These are phyloP conservation scores for Progne subis DNA, from an alignment of 2,113 vertebrate species.

Conservation along the genomic window DNA sequence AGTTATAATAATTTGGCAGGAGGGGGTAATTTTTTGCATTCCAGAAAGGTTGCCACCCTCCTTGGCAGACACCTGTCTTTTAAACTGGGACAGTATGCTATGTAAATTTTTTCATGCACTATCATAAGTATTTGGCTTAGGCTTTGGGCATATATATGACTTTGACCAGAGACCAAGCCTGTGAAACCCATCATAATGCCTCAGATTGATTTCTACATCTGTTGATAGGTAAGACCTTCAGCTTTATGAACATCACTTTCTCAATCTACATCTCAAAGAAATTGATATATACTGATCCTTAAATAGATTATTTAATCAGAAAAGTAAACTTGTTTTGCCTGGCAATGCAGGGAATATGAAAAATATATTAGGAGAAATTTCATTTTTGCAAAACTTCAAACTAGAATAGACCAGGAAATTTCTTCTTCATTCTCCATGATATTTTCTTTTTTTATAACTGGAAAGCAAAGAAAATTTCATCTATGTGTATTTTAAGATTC, in stretches of 20 bases:
- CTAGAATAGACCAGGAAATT: neutral
- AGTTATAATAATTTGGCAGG: neutral
- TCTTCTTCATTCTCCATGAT: neutral
- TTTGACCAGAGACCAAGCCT: neutral
- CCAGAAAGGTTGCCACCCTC: neutral
- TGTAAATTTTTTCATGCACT: neutral
- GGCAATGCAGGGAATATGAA: neutral
- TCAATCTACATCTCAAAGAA: neutral
- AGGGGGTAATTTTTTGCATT: neutral
- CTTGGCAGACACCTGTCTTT: neutral
- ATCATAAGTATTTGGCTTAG: neutral
- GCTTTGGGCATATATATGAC: neutral
- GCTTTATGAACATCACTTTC: neutral
- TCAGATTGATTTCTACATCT: neutral
- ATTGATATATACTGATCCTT: neutral
- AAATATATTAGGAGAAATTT: neutral
- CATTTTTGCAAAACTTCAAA: neutral
- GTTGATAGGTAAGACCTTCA: neutral
- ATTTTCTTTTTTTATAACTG: neutral
- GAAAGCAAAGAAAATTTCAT: neutral
- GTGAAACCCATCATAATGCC: neutral
- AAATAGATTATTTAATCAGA: neutral
- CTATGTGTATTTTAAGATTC: neutral
- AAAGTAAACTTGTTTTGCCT: neutral
- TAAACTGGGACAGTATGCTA: neutral